Evolutionary conservation across 2,888 invertebrate species (phyloP).

Genomic region (Pherbina coryleti): DNA sequence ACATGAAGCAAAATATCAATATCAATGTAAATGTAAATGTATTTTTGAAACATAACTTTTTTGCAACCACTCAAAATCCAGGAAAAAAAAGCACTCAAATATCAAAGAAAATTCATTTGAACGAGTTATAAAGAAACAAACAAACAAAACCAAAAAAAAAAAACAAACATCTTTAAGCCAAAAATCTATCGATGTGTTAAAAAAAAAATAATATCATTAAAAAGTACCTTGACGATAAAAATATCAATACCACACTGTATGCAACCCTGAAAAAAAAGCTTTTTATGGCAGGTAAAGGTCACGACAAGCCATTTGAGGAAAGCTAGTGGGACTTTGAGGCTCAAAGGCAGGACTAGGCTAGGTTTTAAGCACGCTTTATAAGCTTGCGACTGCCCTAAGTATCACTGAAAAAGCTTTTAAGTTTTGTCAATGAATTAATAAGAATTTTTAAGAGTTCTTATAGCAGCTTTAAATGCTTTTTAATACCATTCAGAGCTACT

Average conservation of each 20-base stretch:
- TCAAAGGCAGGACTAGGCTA: too few species aligned
- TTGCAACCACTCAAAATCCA: constrained; percentile 7
- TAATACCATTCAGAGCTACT: neutral
- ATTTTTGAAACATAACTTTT: constrained; percentile 27
- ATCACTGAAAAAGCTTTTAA: neutral
- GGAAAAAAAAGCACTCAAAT: neutral
- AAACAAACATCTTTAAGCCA: constrained; percentile 18
- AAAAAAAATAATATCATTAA: constrained; percentile 25
- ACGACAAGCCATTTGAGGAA: too few species aligned
- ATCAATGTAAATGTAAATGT: constrained; percentile 19
- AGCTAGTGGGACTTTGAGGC: too few species aligned
- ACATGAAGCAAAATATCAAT: constrained; percentile 22
- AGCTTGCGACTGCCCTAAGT: neutral
- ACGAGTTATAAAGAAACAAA: constrained; percentile 27
- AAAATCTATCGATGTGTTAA: constrained; percentile 13
- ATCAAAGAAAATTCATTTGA: constrained; percentile 7
- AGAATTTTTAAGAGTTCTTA: neutral
- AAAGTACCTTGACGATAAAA: constrained; percentile 35
- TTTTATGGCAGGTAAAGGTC: neutral
- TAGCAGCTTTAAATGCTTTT: neutral
- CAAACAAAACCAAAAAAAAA: constrained; percentile 23
- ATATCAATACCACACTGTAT: constrained; percentile 45
- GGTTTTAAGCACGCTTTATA: too few species aligned
- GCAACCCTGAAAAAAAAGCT: constrained; percentile 39
- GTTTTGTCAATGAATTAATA: neutral